Evolutionary conservation across 2,113 vertebrate species (phyloP), one percentile per base, ranked within the genome.

Genomic region (Onychorhynchus coronatus): DNA sequence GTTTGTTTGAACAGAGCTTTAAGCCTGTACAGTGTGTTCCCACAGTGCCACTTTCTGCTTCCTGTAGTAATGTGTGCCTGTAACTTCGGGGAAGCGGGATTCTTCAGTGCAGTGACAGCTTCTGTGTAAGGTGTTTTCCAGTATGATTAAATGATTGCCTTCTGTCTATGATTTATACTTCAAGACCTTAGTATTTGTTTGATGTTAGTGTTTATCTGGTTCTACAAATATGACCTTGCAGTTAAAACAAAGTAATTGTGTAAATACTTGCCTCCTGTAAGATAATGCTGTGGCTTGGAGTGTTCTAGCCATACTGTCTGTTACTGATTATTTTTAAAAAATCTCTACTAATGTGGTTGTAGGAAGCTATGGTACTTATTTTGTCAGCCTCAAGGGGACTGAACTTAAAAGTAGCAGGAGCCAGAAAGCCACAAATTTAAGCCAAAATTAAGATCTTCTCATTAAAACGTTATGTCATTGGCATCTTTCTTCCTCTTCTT

Each of bases 201-300:
- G 85, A 88, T 92, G 41, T 84, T 75, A 37, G 25, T 8, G 4
- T 92, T 95, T 95, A 87, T 92, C 92, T 96, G 73, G 65, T 75
- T 93, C 56, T 84, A 80, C 84, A 97, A 94, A 95, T 89, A 93
- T 41, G 70, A 91, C 92, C 95, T 93, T 87, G 61, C 50, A 58
- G 61, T 76, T 89, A 68, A 88, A 81, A 53, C 81, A 72, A 81
- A 81, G 68, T 53, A 56, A 35, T 22, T 89, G 89, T 65, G 55
- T 85, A 79, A 93, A 83, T 85, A 94, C 37, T 55, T 44, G 15
- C 50, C 67, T 84, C 41, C 62, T 85, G 14, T 70, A 53, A 87
- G 86, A 28, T 61, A 76, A 8, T 12, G 33, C 53, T 73, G 12
- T 72, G 58, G 56, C 56, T 88, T 89, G 25, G 74, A 65, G 46